These are phyloP conservation scores for Tineola bisselliella DNA, from an alignment of 2,888 invertebrate genomes.

Conservation along the genomic window DNA sequence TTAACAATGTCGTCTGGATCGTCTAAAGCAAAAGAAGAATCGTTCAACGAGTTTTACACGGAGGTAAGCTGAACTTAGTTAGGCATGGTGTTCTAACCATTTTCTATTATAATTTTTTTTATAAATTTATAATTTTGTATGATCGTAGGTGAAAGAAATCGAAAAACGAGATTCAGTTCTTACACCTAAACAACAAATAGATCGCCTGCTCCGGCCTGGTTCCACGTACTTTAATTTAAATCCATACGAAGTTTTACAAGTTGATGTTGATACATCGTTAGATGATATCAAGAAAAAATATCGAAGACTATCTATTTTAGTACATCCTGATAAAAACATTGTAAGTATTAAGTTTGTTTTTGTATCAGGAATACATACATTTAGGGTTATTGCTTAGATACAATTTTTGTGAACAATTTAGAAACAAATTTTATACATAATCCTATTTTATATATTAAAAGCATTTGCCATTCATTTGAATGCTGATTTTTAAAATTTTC, in stretches of 20 bases:
- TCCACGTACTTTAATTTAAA: constrained; percentile 99
- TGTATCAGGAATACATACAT: too few relatives aligned
- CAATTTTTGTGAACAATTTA: too few relatives aligned
- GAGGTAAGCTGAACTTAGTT: constrained; percentile 68
- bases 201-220: constrained; percentile 93
- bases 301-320: constrained; percentile 93
- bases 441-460: too few relatives aligned
- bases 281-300: constrained; percentile 98
- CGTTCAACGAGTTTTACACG: constrained; percentile 83
- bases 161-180: constrained; percentile 97
- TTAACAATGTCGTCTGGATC: constrained; percentile 30
- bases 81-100: neutral
- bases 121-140: neutral
- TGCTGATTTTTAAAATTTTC: too few relatives aligned
- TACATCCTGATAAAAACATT: constrained; percentile 98
- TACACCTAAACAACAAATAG: constrained; percentile 97
- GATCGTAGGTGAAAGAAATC: constrained; percentile 94
- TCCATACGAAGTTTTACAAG: constrained; percentile 91
- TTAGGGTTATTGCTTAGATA: too few relatives aligned
- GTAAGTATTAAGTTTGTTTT: constrained; percentile 31
- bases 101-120: neutral
- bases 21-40: constrained; percentile 67
- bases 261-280: constrained; percentile 87
- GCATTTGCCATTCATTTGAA: too few relatives aligned
- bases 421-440: too few relatives aligned